phyloP scores from a whole-genome alignment of 1,140 invertebrate species.

The Hyles euphorbiae region DNA sequence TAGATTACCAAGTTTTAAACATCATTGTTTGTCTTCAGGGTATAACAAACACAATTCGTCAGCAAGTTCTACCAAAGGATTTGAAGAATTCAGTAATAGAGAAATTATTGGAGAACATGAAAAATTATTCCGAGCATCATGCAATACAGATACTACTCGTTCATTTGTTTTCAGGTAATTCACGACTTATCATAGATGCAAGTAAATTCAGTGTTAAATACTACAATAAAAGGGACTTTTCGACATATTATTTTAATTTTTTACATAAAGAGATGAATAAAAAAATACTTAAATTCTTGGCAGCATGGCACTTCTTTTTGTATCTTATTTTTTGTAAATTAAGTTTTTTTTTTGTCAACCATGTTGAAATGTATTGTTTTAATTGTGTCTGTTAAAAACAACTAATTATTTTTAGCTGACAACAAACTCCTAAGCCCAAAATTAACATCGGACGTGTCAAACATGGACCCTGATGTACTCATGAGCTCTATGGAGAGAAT shows the following conservation, averaged over 20 bases:
- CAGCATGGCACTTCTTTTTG: too few relatives aligned
- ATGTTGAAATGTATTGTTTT: too few relatives aligned
- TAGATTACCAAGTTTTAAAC: background rate
- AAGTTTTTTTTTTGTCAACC: too few relatives aligned
- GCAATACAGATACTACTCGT: conserved; percentile 58
- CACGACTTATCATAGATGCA: too few relatives aligned
- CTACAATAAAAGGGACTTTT: too few relatives aligned
- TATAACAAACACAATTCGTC: conserved; percentile 46
- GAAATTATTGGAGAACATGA: conserved; percentile 48
- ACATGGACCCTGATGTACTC: conserved; percentile 68
- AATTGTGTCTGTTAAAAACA: too few relatives aligned
- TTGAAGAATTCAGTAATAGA: conserved; percentile 53
- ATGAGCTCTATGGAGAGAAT: conserved; percentile 67
- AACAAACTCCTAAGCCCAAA: conserved; percentile 56
- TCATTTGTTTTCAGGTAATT: conserved; percentile 59
- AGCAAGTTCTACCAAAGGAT: conserved; percentile 56
- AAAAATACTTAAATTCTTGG: too few relatives aligned
- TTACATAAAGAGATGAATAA: too few relatives aligned
- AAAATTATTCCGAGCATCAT: conserved; percentile 46
- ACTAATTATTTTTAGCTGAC: background rate
- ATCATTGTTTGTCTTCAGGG: conserved; percentile 33
- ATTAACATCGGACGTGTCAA: conserved; percentile 52
- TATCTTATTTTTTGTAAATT: too few relatives aligned
- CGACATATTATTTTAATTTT: too few relatives aligned
- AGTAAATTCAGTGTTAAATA: background rate